Conservation (phyloP, 1,140 invertebrate species). For the Trypoxylus dichotomus region DNA sequence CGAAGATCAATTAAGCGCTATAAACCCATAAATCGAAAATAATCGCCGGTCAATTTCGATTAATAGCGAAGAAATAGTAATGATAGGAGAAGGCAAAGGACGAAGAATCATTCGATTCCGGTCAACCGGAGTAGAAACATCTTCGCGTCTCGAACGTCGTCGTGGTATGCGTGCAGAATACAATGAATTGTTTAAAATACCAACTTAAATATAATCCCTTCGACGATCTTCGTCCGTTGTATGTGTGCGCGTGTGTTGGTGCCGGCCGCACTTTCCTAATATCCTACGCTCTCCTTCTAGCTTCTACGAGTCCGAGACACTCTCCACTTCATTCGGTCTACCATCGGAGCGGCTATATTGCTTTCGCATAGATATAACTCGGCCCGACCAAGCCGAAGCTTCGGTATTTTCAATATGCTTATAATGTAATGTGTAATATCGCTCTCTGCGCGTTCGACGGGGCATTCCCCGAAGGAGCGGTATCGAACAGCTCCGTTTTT, state of each 20-base stretch:
- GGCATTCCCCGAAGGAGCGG: not conserved
- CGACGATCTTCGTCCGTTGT: not conserved
- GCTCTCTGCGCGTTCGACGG: not conserved
- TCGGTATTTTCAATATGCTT: constrained; percentile 22
- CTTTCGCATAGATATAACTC: not conserved
- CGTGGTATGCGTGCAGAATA: constrained; percentile 30
- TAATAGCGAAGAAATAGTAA: not conserved
- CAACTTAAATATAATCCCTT: constrained; percentile 21
- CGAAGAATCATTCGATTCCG: not conserved
- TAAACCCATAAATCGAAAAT: not conserved
- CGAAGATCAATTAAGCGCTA: too few relatives aligned
- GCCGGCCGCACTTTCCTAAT: not conserved
- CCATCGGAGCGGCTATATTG: not conserved
- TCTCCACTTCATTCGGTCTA: constrained; percentile 1
- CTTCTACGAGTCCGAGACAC: not conserved
- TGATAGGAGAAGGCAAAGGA: not conserved
- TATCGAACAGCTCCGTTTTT: not conserved
- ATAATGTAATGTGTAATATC: constrained; percentile 6
- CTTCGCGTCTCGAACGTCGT: not conserved
- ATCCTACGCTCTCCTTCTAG: constrained; percentile 3
- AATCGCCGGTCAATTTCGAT: not conserved
- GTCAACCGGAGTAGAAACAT: not conserved
- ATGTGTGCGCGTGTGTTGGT: not conserved
- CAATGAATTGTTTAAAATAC: constrained; percentile 38
- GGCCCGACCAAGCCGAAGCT: not conserved